Percentiles rank a stretch among this genome's conserved stretches.
Evolutionary conservation across 2,797 vertebrate genomes (phyloP).

Genomic region (Coracias cyanogaster): DNA sequence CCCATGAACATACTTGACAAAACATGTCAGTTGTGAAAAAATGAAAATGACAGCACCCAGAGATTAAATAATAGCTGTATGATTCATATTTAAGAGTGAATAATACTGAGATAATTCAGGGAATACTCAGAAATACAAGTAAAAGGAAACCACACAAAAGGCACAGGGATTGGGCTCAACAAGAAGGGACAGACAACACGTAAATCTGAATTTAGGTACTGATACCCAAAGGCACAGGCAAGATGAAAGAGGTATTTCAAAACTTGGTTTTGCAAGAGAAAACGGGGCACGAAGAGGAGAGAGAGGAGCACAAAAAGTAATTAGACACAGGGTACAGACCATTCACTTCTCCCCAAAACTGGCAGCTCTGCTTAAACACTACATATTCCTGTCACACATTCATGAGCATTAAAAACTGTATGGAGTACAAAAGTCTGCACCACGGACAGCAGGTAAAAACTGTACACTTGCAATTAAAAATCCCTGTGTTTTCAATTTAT

Average conservation of each 20-base stretch:
- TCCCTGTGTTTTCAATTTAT: not conserved
- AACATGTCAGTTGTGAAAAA: not conserved
- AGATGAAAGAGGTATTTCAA: not conserved
- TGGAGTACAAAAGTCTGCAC: not conserved
- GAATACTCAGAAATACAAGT: not conserved
- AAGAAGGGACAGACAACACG: not conserved
- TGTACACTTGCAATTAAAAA: not conserved
- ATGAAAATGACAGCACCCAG: not conserved
- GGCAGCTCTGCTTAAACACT: constrained; percentile 6
- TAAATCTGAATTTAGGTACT: not conserved
- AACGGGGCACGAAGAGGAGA: not conserved
- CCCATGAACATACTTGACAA: not conserved
- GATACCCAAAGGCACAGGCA: not conserved
- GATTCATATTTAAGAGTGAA: constrained; percentile 18
- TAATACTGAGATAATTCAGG: not conserved
- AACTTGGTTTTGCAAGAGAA: not conserved
- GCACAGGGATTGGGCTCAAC: not conserved
- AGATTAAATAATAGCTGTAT: not conserved
- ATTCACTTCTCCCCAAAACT: not conserved
- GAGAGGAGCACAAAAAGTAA: not conserved
- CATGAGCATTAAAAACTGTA: not conserved
- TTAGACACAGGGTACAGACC: not conserved
- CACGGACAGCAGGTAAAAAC: not conserved
- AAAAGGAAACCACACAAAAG: not conserved
- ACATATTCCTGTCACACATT: not conserved